Conservation (phyloP, 2,888 invertebrate genomes). For the Troilus luridus region DNA sequence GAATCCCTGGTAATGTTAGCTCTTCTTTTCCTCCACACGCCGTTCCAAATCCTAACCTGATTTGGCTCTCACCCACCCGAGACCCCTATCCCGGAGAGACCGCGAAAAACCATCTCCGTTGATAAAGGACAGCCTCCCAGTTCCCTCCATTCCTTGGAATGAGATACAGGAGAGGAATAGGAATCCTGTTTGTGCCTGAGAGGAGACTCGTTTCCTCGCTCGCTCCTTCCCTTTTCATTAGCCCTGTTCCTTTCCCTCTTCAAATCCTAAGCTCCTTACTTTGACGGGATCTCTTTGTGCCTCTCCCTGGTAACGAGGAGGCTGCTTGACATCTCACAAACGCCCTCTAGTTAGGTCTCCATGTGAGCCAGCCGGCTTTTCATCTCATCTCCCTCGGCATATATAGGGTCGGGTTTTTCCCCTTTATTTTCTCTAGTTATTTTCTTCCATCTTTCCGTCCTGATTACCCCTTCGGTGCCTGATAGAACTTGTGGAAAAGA, state of each 20-base stretch:
- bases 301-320: conserved; percentile 43
- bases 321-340: conserved; percentile 44
- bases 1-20: background rate
- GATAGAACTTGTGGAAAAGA: background rate
- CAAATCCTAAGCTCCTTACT: conserved; percentile 46
- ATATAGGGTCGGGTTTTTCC: background rate
- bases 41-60: background rate
- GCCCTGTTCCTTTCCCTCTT: background rate
- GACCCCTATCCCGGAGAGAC: background rate
- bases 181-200: conserved; percentile 17
- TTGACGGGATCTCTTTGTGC: conserved; percentile 19
- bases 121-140: background rate
- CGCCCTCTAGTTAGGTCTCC: conserved; percentile 44
- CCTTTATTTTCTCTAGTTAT: conserved; percentile 36
- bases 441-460: conserved; percentile 13
- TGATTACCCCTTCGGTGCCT: background rate
- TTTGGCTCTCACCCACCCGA: background rate
- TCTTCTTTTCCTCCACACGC: background rate
- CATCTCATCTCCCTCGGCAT: conserved; percentile 21
- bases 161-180: background rate
- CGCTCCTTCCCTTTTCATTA: conserved; percentile 46
- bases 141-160: background rate
- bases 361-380: conserved; percentile 21
- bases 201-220: conserved; percentile 1
- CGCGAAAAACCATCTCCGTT: background rate